Evolutionary conservation across 2,113 vertebrate genomes (phyloP), one percentile per base, ranked within the genome.

Genomic region (Microtus richardsoni): DNA sequence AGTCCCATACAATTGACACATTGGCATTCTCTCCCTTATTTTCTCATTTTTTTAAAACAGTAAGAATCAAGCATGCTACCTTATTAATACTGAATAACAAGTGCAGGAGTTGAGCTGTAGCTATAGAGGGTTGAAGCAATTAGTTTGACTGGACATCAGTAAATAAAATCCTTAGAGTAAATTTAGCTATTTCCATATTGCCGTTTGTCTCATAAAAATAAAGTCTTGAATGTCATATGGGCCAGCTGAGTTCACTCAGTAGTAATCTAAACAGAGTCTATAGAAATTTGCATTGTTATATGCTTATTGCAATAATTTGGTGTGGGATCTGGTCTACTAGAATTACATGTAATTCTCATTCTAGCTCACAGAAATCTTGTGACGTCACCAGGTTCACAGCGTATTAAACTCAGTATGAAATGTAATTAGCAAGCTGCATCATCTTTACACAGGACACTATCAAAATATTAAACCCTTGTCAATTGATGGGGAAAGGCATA

Each of bases 61-160:
- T 77, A 97, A 98, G 95, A 98, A 98, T 98, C 97, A 98, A 98
- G 96, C 98, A 98, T 98, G 97, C 98, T 97, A 95, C 95, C 97
- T 98, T 98, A 99, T 98, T 98, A 98, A 98, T 98, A 98, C 96
- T 98, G 97, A 98, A 98, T 98, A 98, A 97, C 97, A 98, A 98
- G 97, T 98, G 98, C 97, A 98, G 97, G 98, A 98, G 97, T 98
- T 98, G 97, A 98, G 97, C 98, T 98, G 96, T 97, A 98, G 97
- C 98, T 98, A 97, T 95, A 98, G 97, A 97, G 96, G 91, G 98
- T 98, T 98, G 98, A 98, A 98, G 98, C 98, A 98, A 98, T 98
- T 98, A 98, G 95, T 98, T 98, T 99, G 98, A 99, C 97, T 98
- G 98, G 98, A 98, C 98, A 98, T 98, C 94, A 91, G 95, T 97